Percentiles rank a stretch among this genome's conserved stretches.
These are phyloP conservation scores for Neoitamus cyanurus DNA, from an alignment of 2,888 invertebrate species.

Conservation along the genomic window DNA sequence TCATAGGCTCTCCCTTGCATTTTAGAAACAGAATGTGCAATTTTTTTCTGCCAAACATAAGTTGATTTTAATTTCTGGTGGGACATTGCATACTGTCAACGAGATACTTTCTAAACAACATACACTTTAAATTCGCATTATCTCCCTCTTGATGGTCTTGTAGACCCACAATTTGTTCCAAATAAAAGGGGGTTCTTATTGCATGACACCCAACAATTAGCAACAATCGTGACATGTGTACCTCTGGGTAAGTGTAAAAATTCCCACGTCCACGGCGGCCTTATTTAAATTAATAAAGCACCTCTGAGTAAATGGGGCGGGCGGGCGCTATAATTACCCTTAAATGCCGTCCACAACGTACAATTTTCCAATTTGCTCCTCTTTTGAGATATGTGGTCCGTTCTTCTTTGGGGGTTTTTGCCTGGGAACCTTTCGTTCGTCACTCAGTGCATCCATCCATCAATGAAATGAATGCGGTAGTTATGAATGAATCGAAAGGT, in stretches of 20 bases:
- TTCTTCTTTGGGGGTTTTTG: not conserved
- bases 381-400: not conserved
- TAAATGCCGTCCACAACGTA: not conserved
- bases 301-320: not conserved
- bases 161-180: not conserved
- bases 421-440: not conserved
- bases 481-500: constrained; percentile 11
- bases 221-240: not conserved
- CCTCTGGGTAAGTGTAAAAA: not conserved
- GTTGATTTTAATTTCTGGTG: no score
- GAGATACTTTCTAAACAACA: no score
- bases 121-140: no score
- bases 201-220: not conserved
- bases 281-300: not conserved
- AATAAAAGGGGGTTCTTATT: not conserved
- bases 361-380: constrained; percentile 36
- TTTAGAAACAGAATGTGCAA: no score
- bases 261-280: constrained; percentile 3
- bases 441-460: not conserved
- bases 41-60: no score
- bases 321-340: not conserved
- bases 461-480: not conserved
- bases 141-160: not conserved
- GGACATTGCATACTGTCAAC: no score
- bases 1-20: no score